Base-by-base conservation (phyloP, 1,140 invertebrate species). In the Goniozus legneri region DNA sequence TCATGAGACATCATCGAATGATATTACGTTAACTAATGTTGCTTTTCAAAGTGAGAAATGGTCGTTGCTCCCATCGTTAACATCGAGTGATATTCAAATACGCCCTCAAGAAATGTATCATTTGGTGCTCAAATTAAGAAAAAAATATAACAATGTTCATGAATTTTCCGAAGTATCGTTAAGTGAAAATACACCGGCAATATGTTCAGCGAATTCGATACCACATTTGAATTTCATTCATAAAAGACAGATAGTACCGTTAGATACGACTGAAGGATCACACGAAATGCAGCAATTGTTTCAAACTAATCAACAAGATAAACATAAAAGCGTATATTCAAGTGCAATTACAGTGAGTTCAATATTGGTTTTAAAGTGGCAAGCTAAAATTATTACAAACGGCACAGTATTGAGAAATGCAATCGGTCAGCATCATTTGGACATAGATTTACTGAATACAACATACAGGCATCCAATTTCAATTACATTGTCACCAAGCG, bases 21-120 rank as follows among this genome's bases (percentile, higher is more conserved):
- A 85, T 59, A 77, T 87, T 27, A 72, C 77, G 35, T 52, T 84
- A n/a, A 68, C 76, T 2, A 79, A 82, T 51, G 74, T 83, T 14
- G 77, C 75, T 2, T 71, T 83, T 42, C 69, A 81, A 21, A 83
- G 82, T 61, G 56, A 70, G 12, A 51, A 58, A 8, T 85, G 83
- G 84, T 56, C 64, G 12, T 53, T 81, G 8, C 66, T 65, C 6
- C 65, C 68, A 13, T 63, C 69, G 2, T 61, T 71, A 8, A 36
- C 64, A 1, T 68, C 71, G 2, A 52, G 59, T 10, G 65, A 75
- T 51, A 68, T 72, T 19, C 71, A 67, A 36, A 65, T 80, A 44
- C 63, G 78, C 31, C 71, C 77, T 6, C 78, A 81, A 55, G 79
- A 81, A 55, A 72, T 75, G 14, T 73, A 73, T 8, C 75, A 80